Percentiles rank a stretch among this genome's conserved stretches.
Conservation (phyloP, 1,140 invertebrate species). For the Drusus annulatus region DNA sequence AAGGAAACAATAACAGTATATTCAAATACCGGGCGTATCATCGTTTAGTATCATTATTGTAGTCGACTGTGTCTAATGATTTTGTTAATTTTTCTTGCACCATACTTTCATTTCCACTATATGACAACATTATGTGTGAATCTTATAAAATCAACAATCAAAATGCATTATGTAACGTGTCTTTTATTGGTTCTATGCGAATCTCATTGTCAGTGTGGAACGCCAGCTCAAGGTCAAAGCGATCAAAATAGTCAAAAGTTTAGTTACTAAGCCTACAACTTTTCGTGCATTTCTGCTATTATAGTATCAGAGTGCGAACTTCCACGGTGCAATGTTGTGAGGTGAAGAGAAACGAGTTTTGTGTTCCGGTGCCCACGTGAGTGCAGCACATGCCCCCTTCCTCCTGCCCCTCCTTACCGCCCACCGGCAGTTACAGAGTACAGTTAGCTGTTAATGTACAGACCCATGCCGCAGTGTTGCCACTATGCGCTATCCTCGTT, state of each 20-base stretch:
- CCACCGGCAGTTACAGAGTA: not conserved
- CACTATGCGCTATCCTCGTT: not conserved
- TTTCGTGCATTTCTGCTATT: not conserved
- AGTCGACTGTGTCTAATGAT: too few relatives aligned
- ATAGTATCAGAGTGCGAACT: not conserved
- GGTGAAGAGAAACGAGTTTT: constrained; percentile 41
- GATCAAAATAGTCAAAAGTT: not conserved
- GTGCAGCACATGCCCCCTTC: not conserved
- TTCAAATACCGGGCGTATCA: too few relatives aligned
- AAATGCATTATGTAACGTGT: too few relatives aligned
- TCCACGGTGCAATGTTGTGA: constrained; percentile 18
- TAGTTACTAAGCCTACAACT: not conserved
- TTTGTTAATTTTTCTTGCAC: too few relatives aligned
- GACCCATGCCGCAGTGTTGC: constrained; percentile 1
- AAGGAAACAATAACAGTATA: too few relatives aligned
- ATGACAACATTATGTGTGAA: too few relatives aligned
- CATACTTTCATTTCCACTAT: too few relatives aligned
- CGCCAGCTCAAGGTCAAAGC: too few relatives aligned
- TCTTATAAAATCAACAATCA: too few relatives aligned
- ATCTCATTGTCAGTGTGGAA: too few relatives aligned
- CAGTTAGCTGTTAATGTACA: constrained; percentile 29
- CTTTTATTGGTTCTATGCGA: too few relatives aligned
- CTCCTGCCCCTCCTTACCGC: not conserved
- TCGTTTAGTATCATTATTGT: too few relatives aligned
- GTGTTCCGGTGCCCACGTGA: constrained; percentile 45